These are phyloP conservation scores for Ammospiza nelsoni DNA, from an alignment of 2,113 vertebrate genomes.

Conservation along the genomic window DNA sequence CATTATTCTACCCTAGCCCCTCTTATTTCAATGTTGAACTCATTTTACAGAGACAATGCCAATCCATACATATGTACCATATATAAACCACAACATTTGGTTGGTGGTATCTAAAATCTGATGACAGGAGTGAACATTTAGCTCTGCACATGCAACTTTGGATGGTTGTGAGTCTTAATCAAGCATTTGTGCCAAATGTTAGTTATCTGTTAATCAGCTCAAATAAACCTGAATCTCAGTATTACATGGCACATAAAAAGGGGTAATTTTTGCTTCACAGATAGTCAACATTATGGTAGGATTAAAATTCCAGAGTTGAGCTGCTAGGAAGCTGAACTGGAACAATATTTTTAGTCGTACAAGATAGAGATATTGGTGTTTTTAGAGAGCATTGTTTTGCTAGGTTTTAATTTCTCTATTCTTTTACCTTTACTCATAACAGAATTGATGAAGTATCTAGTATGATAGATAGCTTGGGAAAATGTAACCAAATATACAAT, in stretches of 20 bases:
- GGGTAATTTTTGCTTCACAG: slow-evolving; percentile 66
- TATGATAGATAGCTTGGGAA: not conserved
- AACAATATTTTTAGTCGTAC: slow-evolving; percentile 49
- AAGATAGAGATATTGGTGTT: slow-evolving; percentile 48
- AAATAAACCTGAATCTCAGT: slow-evolving; percentile 53
- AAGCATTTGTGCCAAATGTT: slow-evolving; percentile 42
- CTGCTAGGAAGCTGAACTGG: slow-evolving; percentile 29
- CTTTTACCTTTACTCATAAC: not conserved
- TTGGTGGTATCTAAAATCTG: not conserved
- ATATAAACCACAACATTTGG: not conserved
- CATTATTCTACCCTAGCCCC: not conserved
- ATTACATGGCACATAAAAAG: slow-evolving; percentile 39
- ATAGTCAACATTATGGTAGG: not conserved
- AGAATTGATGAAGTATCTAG: not conserved
- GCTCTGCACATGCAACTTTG: not conserved
- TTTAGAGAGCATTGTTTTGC: slow-evolving; percentile 66
- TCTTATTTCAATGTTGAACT: not conserved
- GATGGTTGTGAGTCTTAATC: slow-evolving; percentile 64
- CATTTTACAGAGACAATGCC: not conserved
- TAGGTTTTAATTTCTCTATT: slow-evolving; percentile 45
- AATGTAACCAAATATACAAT: not conserved
- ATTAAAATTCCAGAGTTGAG: slow-evolving; percentile 51
- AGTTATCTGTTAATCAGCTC: slow-evolving; percentile 57
- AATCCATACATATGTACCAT: not conserved
- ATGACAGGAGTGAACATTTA: not conserved